phyloP scores from a whole-genome alignment of 2,113 vertebrate species.

The Cygnus buccinator region DNA sequence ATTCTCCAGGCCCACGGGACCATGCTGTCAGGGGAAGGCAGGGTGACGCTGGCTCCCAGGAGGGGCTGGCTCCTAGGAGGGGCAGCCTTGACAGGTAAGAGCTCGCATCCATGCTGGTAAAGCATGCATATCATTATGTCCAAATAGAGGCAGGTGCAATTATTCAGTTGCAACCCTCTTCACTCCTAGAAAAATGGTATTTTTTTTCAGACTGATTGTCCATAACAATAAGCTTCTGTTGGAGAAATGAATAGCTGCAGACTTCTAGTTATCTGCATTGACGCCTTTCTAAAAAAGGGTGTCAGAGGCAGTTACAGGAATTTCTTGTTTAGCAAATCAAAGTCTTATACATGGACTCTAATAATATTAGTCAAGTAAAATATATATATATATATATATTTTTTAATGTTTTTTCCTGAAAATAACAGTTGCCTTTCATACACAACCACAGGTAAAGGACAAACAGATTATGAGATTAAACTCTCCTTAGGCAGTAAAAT shows the following conservation, averaged over 20 bases:
- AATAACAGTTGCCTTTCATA: background rate
- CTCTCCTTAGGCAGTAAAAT: background rate
- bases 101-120: background rate
- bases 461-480: slow-evolving; percentile 17
- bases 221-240: background rate
- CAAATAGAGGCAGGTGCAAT: fast-evolving
- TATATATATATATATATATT: too few relatives aligned
- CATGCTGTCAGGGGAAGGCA: background rate
- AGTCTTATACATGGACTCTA: background rate
- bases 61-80: background rate
- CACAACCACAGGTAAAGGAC: background rate
- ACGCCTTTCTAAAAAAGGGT: background rate
- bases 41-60: background rate
- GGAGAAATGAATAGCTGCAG: background rate
- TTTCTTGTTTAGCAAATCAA: background rate
- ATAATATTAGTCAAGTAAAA: background rate
- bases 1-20: fast-evolving
- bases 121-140: fast-evolving
- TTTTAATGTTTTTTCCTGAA: background rate
- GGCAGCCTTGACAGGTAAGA: background rate
- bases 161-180: fast-evolving
- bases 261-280: background rate
- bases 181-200: background rate
- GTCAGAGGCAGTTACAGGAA: background rate
- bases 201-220: background rate